A percentile compares a stretch with the other conserved stretches of the same genome.
Conservation (phyloP, 2,888 invertebrate genomes). For the Xylocampa areola region DNA sequence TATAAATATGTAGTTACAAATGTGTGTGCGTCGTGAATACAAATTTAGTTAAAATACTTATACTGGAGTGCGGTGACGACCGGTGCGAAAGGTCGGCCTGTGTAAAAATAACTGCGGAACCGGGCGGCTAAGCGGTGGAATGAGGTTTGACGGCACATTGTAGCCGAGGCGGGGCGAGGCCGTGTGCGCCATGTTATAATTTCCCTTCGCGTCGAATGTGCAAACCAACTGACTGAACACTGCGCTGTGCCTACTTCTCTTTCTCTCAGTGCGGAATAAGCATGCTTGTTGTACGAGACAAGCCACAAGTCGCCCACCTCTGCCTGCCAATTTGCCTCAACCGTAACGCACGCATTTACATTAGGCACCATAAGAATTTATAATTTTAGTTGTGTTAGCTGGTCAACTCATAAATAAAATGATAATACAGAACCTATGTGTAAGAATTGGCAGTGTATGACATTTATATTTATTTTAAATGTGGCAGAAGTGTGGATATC, state of each 20-base stretch:
- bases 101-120: constrained; percentile 90
- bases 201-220: constrained; percentile 88
- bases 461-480: no score
- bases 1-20: constrained; percentile 61
- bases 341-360: constrained; percentile 32
- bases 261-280: constrained; percentile 80
- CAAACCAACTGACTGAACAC: constrained; percentile 84
- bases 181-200: constrained; percentile 89
- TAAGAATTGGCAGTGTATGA: not conserved
- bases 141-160: constrained; percentile 90
- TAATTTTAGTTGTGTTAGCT: constrained; percentile 36
- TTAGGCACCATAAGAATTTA: constrained; percentile 33
- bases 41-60: constrained; percentile 75
- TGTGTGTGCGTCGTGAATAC: constrained; percentile 84
- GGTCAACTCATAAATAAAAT: constrained; percentile 18
- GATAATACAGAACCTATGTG: constrained; percentile 1
- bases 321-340: constrained; percentile 51
- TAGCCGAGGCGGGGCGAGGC: constrained; percentile 88
- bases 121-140: constrained; percentile 88
- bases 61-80: constrained; percentile 86
- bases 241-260: constrained; percentile 84
- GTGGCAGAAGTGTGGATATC: no score
- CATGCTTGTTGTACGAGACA: constrained; percentile 71
- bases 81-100: constrained; percentile 89
- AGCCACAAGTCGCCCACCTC: constrained; percentile 59